Percentiles rank a stretch among this genome's conserved stretches.
Conservation (phyloP, 2,888 invertebrate genomes). For the Thumatha senex region DNA sequence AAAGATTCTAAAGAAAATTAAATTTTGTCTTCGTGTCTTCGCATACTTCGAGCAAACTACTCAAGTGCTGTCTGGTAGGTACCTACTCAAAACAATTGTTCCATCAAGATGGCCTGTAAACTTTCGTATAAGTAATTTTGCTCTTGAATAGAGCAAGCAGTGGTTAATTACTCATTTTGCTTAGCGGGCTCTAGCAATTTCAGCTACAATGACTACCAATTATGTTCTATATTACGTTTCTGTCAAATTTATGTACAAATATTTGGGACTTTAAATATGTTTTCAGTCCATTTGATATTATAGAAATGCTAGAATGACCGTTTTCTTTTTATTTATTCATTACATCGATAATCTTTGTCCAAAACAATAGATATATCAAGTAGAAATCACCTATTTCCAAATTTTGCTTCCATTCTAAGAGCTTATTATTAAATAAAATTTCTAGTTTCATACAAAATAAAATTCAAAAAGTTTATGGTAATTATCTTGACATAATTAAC, state of each 20-base stretch:
- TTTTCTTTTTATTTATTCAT: neutral
- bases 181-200: conserved; percentile 7
- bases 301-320: neutral
- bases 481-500: no score
- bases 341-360: neutral
- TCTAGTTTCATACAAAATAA: no score
- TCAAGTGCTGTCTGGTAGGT: neutral
- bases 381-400: no score
- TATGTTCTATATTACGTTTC: conserved; percentile 5
- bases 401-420: no score
- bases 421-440: no score
- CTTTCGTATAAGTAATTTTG: conserved; percentile 11
- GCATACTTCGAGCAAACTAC: no score
- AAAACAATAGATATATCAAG: no score
- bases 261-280: neutral
- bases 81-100: neutral
- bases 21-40: no score
- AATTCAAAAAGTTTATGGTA: no score
- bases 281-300: conserved; percentile 3
- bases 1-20: no score
- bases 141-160: conserved; percentile 6
- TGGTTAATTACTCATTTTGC: conserved; percentile 13
- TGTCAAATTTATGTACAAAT: neutral
- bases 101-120: conserved; percentile 6
- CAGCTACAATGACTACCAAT: conserved; percentile 11